These are phyloP conservation scores for Atethmia centrago DNA, from an alignment of 2,888 invertebrate species.

Conservation along the genomic window DNA sequence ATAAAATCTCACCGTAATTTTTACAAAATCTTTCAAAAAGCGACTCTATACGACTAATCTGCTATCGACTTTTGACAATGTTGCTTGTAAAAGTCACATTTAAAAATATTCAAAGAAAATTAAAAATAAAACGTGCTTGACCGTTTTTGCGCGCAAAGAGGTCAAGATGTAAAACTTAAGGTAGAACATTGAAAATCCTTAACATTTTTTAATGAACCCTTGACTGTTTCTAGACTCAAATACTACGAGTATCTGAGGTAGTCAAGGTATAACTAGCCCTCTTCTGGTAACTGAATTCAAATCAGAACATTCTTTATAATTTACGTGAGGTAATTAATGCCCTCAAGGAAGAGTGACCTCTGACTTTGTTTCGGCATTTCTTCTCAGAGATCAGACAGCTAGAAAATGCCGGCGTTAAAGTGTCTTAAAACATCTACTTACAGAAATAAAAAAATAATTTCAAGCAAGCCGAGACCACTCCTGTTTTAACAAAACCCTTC, in stretches of 20 bases:
- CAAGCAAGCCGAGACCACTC: not conserved
- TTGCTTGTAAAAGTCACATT: too few relatives aligned
- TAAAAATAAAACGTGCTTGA: too few relatives aligned
- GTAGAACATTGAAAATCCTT: too few relatives aligned
- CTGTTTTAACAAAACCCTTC: slow-evolving; percentile 17
- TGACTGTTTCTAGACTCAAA: not conserved
- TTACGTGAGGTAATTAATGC: not conserved
- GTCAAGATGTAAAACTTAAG: too few relatives aligned
- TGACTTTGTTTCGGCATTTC: not conserved
- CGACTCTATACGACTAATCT: too few relatives aligned
- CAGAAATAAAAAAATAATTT: not conserved
- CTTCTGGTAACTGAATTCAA: not conserved
- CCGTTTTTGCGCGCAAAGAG: too few relatives aligned
- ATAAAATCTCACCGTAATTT: too few relatives aligned
- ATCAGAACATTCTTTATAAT: not conserved
- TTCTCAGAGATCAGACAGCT: not conserved
- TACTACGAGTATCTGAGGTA: too few relatives aligned
- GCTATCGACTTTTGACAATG: too few relatives aligned
- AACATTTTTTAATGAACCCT: not conserved
- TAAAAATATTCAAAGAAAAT: too few relatives aligned
- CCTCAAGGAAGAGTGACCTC: not conserved
- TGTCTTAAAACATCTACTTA: not conserved
- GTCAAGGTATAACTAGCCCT: not conserved
- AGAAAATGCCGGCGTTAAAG: not conserved
- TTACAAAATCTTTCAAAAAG: too few relatives aligned